Evolutionary conservation across 2,888 invertebrate species (phyloP).

Genomic region (Suillia variegata): DNA sequence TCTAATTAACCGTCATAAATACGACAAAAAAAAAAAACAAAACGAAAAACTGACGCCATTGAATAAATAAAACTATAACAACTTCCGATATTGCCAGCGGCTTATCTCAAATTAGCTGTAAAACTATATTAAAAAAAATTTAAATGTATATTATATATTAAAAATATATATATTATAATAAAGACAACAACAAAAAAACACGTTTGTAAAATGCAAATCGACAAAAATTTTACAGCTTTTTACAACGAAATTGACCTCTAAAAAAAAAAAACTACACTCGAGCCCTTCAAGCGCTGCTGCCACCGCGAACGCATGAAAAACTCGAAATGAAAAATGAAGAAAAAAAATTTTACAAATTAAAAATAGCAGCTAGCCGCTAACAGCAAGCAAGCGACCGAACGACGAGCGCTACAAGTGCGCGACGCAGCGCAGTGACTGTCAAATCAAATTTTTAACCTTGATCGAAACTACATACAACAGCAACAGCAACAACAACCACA

Average conservation of each 20-base stretch:
- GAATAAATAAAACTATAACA: neutral
- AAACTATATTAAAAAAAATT: constrained; percentile 1
- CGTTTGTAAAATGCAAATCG: constrained; percentile 12
- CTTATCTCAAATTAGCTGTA: constrained; percentile 4
- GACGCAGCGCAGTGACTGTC: neutral
- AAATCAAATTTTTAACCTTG: constrained; percentile 8
- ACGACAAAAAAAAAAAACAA: too few species aligned
- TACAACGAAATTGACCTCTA: neutral
- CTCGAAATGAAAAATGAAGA: neutral
- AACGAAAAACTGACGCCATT: neutral
- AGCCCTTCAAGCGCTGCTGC: constrained; percentile 10
- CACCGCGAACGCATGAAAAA: neutral
- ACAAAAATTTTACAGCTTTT: constrained; percentile 13
- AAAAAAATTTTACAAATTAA: neutral
- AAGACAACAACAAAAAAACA: neutral
- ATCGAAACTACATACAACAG: constrained; percentile 10
- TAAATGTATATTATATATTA: neutral
- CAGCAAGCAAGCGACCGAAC: neutral
- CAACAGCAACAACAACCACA: neutral
- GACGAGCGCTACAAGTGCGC: neutral
- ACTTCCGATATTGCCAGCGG: neutral
- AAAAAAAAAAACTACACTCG: neutral
- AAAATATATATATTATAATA: neutral
- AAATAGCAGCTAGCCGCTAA: neutral
- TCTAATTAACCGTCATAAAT: too few species aligned